phyloP scores from a whole-genome alignment of 1,140 invertebrate species.

The Oscheius sp. region DNA sequence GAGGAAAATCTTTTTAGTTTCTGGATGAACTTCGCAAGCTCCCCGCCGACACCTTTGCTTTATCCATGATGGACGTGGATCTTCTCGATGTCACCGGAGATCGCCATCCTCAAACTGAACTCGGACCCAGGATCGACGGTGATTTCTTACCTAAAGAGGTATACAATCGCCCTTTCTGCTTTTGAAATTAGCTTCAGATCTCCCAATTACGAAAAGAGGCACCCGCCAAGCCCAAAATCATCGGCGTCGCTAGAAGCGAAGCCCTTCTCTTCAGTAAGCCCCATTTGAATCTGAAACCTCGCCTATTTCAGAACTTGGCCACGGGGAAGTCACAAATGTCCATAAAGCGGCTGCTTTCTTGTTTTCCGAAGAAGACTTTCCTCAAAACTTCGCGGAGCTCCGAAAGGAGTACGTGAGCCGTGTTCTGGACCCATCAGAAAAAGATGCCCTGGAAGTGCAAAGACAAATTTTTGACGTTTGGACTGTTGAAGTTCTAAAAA shows the following conservation, averaged over 20 bases:
- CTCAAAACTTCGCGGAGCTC: neutral
- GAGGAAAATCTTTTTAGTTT: constrained; percentile 12
- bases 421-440: neutral
- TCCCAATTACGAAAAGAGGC: constrained; percentile 22
- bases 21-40: neutral
- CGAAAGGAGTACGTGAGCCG: neutral
- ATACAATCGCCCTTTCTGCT: neutral
- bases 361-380: neutral
- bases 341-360: neutral
- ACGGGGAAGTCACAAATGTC: neutral
- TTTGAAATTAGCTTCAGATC: neutral
- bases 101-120: neutral
- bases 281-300: neutral
- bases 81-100: neutral
- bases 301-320: neutral
- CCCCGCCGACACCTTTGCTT: neutral
- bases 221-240: constrained; percentile 1
- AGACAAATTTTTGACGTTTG: neutral
- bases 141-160: constrained; percentile 23
- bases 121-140: constrained; percentile 9
- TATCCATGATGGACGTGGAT: neutral
- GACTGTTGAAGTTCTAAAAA: neutral
- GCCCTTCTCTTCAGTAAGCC: neutral
- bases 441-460: too few relatives aligned
- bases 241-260: neutral